Evolutionary conservation across 2,113 vertebrate species (phyloP).

Genomic region (Etia nguti): DNA sequence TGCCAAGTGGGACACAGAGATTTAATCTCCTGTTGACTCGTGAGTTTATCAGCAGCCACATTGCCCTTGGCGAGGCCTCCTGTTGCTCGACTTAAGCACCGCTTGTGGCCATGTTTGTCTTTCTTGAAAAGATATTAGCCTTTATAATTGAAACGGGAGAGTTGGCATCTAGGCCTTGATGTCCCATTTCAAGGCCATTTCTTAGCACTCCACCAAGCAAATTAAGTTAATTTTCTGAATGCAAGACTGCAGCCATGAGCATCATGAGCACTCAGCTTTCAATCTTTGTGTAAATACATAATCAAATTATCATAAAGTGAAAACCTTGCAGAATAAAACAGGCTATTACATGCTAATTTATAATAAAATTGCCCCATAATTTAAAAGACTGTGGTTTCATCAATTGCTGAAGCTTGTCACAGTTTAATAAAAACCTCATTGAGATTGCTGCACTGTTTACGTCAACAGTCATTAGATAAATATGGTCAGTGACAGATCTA

Average conservation of each 20-base stretch:
- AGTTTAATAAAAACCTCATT: constrained; percentile 28
- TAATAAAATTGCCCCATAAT: constrained; percentile 25
- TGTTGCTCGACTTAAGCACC: constrained; percentile 35
- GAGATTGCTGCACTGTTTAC: constrained; percentile 5
- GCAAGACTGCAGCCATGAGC: background rate
- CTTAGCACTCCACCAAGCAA: background rate
- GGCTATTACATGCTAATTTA: constrained; percentile 24
- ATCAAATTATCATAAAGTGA: constrained; percentile 31
- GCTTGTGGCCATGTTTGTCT: constrained; percentile 52
- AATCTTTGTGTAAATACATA: constrained; percentile 42
- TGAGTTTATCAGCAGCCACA: constrained; percentile 59
- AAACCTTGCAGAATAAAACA: constrained; percentile 10
- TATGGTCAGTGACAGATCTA: background rate
- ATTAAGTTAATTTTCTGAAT: constrained; percentile 22
- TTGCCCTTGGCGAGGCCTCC: constrained; percentile 59
- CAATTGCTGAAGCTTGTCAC: background rate
- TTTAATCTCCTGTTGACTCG: constrained; percentile 60
- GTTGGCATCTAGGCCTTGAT: constrained; percentile 14
- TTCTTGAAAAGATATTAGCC: constrained; percentile 47
- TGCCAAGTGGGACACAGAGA: constrained; percentile 49
- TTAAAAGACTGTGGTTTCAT: constrained; percentile 18
- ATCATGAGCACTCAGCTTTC: constrained; percentile 8
- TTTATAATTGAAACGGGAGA: constrained; percentile 43
- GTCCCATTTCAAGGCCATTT: constrained; percentile 38
- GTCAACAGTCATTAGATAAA: background rate